Conservation (phyloP, 2,797 vertebrate species). For the Sebastes kiyomatsui region DNA sequence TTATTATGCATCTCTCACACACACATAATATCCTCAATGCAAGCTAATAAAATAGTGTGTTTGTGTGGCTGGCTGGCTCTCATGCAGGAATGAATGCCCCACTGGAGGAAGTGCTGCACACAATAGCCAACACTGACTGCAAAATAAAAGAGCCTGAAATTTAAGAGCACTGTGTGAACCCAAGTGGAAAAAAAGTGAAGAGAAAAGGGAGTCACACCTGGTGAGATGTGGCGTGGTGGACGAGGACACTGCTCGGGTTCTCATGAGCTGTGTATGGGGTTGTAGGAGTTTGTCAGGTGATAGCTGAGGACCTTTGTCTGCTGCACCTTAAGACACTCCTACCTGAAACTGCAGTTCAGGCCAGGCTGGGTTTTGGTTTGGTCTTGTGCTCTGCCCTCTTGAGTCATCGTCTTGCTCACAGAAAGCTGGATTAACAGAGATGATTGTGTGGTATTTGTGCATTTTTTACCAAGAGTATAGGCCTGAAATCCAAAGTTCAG, state of each 20-base stretch:
- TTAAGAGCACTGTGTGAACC: slow-evolving; percentile 78
- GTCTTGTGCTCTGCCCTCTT: background rate
- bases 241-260: slow-evolving; percentile 61
- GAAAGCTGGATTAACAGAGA: slow-evolving; percentile 5
- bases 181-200: slow-evolving; percentile 76
- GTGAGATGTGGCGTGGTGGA: slow-evolving; percentile 61
- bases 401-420: background rate
- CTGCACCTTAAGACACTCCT: slow-evolving; percentile 58
- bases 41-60: slow-evolving; percentile 23
- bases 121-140: slow-evolving; percentile 65
- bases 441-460: background rate
- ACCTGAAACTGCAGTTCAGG: slow-evolving; percentile 63
- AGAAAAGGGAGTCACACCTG: slow-evolving; percentile 82
- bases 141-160: slow-evolving; percentile 79
- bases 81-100: slow-evolving; percentile 44
- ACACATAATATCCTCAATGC: background rate
- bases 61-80: slow-evolving; percentile 14
- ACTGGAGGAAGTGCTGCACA: slow-evolving; percentile 68
- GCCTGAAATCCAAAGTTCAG: background rate
- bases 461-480: background rate
- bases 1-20: background rate
- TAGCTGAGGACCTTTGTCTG: slow-evolving; percentile 65
- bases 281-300: slow-evolving; percentile 66
- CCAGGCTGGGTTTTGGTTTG: slow-evolving; percentile 21
- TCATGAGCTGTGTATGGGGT: slow-evolving; percentile 53